phyloP scores from a whole-genome alignment of 2,797 vertebrate genomes.

The Ptychobarbus kaznakovi region DNA sequence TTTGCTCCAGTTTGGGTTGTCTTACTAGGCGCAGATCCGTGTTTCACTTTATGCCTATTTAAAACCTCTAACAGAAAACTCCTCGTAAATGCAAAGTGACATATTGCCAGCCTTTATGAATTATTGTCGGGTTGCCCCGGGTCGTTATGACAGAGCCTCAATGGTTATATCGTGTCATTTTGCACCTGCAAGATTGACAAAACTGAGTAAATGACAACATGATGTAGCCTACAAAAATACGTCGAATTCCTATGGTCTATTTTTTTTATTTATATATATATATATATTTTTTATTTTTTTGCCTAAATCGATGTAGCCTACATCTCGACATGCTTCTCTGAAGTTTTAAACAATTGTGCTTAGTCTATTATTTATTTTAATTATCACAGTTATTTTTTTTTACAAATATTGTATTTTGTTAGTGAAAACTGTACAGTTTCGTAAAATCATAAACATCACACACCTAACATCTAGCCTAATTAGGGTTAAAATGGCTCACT shows the following conservation, averaged over 20 bases:
- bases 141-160: slow-evolving; percentile 53
- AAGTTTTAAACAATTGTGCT: not conserved
- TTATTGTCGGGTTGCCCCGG: slow-evolving; percentile 40
- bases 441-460: not conserved
- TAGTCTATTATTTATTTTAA: not conserved
- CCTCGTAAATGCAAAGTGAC: not conserved
- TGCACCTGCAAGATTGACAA: slow-evolving; percentile 47
- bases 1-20: slow-evolving; percentile 35
- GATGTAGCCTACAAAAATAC: not conserved
- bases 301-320: not conserved
- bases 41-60: slow-evolving; percentile 18
- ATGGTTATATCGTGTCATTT: slow-evolving; percentile 34
- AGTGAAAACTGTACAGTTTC: not conserved
- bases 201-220: not conserved
- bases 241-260: not conserved
- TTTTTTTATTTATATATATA: too few species aligned
- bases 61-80: slow-evolving; percentile 13
- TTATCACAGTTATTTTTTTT: not conserved
- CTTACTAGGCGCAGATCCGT: slow-evolving; percentile 11
- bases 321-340: not conserved
- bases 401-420: not conserved
- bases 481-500: not conserved
- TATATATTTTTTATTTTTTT: not conserved
- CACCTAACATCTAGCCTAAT: not conserved
- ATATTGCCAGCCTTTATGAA: slow-evolving; percentile 17